phyloP scores from a whole-genome alignment of 2,888 invertebrate species.

The Uloborus plumipes region DNA sequence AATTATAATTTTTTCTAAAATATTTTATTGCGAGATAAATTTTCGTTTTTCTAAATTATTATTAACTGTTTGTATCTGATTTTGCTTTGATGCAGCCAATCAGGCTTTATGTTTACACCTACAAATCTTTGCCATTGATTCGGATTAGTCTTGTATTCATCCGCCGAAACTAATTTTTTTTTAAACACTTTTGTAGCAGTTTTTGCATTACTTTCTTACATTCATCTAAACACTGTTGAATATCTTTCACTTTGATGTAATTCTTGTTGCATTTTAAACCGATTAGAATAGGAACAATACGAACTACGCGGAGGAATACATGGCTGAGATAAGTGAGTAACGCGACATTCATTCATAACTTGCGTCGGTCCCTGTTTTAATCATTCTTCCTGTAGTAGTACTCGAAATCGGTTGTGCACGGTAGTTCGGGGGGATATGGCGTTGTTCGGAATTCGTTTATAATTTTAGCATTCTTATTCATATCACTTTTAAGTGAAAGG shows the following conservation, averaged over 20 bases:
- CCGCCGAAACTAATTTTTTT: constrained; percentile 8
- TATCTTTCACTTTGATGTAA: too few species aligned
- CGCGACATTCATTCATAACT: constrained; percentile 56
- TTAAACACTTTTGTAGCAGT: too few species aligned
- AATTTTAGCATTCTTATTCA: neutral
- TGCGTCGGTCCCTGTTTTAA: constrained; percentile 32
- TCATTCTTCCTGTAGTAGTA: constrained; percentile 38
- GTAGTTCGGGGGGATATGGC: neutral
- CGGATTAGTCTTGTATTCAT: constrained; percentile 24
- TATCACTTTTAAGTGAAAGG: constrained; percentile 18
- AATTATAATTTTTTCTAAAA: constrained; percentile 11
- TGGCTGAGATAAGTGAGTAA: neutral
- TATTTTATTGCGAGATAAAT: neutral
- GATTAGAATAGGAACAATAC: neutral
- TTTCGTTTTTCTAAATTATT: neutral
- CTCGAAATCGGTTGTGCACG: neutral
- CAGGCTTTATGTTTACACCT: constrained; percentile 55
- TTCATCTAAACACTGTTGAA: neutral
- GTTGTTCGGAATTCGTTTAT: neutral
- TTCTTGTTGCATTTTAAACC: too few species aligned
- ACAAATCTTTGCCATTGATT: constrained; percentile 45
- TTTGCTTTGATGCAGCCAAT: constrained; percentile 35
- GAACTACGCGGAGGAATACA: constrained; percentile 44
- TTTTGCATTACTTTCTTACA: neutral
- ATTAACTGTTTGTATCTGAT: neutral